Conservation (phyloP, 2,113 vertebrate genomes). For the Gopherus flavomarginatus region DNA sequence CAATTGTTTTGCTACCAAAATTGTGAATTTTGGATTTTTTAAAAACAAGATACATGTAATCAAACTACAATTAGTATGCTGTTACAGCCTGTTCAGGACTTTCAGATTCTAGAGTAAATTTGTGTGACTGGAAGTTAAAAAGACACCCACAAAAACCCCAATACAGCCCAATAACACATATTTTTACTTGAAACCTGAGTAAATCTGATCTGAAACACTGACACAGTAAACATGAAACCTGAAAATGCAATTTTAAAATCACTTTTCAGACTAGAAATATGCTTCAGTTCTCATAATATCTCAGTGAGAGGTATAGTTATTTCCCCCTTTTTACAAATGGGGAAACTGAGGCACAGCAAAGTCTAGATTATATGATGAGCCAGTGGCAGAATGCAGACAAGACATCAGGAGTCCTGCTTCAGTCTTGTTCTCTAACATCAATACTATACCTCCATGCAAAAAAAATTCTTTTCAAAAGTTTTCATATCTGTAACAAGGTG, state of each 20-base stretch:
- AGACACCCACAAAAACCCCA: not conserved
- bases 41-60: not conserved
- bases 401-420: not conserved
- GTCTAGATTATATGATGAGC: not conserved
- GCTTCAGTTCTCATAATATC: not conserved
- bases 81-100: not conserved
- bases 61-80: too few relatives aligned
- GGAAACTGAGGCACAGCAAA: not conserved
- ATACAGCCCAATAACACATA: accelerated
- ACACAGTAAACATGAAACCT: not conserved
- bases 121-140: not conserved
- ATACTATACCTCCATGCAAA: not conserved
- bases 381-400: not conserved
- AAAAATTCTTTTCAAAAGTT: not conserved
- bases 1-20: too few relatives aligned
- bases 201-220: not conserved
- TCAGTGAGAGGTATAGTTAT: not conserved
- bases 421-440: not conserved
- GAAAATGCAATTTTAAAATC: not conserved
- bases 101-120: not conserved
- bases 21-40: too few relatives aligned
- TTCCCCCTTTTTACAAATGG: not conserved
- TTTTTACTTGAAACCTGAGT: not conserved
- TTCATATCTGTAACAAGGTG: not conserved
- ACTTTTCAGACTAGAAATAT: not conserved